Percentiles rank a stretch among this genome's conserved stretches.
Conservation (phyloP, 1,140 invertebrate species). For the Tetranychus cinnabarinus region DNA sequence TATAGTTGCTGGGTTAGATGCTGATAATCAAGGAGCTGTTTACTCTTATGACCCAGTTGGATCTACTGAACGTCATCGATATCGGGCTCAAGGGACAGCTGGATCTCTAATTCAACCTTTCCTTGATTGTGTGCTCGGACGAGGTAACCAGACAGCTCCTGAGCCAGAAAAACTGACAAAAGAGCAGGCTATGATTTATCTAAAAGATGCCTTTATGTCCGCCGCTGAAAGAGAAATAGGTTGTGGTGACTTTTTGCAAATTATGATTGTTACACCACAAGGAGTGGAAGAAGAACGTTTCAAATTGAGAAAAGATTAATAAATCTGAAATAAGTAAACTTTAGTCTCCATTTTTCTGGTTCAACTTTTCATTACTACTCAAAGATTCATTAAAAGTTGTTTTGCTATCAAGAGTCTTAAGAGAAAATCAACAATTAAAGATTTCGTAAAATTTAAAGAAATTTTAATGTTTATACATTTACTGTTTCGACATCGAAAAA, state of each 20-base stretch:
- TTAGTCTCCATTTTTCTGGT: too few relatives aligned
- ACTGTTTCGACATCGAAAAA: background rate
- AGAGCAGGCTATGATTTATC: constrained; percentile 53
- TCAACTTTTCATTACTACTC: too few relatives aligned
- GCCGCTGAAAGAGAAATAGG: constrained; percentile 91
- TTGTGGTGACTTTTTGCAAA: constrained; percentile 70
- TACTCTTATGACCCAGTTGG: constrained; percentile 29
- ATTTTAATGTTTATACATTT: too few relatives aligned
- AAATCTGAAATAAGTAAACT: background rate
- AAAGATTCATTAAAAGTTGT: too few relatives aligned
- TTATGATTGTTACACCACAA: constrained; percentile 72
- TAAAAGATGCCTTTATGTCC: constrained; percentile 89
- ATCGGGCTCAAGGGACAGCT: constrained; percentile 57
- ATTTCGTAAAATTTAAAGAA: too few relatives aligned
- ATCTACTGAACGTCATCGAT: constrained; percentile 54
- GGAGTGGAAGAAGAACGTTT: constrained; percentile 32
- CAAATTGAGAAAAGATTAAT: constrained; percentile 18
- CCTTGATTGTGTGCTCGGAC: constrained; percentile 68
- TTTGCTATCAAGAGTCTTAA: too few relatives aligned
- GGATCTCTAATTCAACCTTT: constrained; percentile 54
- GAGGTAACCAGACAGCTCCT: constrained; percentile 30
- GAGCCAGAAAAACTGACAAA: constrained; percentile 22
- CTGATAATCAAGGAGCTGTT: constrained; percentile 24
- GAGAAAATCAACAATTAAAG: too few relatives aligned
- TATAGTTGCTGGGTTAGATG: constrained; percentile 59